phyloP scores from a whole-genome alignment of 2,888 invertebrate genomes.

The Scaptomyza reducta region DNA sequence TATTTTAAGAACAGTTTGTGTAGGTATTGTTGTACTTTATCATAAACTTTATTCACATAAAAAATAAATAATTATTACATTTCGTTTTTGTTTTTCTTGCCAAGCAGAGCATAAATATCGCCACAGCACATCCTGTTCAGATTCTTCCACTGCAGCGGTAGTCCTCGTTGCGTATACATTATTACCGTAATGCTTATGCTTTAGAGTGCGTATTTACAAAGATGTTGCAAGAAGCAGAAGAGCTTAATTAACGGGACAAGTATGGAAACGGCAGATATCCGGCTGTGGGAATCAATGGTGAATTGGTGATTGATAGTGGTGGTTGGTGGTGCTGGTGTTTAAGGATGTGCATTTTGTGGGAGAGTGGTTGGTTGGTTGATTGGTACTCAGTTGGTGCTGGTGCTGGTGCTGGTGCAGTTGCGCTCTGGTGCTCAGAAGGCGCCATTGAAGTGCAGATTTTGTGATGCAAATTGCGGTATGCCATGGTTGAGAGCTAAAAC shows the following conservation, averaged over 20 bases:
- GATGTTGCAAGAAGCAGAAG: conserved; percentile 61
- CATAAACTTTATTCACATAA: conserved; percentile 76
- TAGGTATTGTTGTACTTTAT: conserved; percentile 62
- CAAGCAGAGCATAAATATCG: conserved; percentile 33
- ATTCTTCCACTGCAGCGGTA: conserved; percentile 18
- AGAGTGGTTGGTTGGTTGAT: conserved; percentile 35
- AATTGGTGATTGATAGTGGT: conserved; percentile 26
- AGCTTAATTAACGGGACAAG: conserved; percentile 57
- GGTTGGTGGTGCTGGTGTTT: conserved; percentile 25
- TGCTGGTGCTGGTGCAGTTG: conserved; percentile 48
- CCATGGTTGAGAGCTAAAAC: conserved; percentile 92
- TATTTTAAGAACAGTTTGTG: conserved; percentile 1
- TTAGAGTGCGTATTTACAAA: conserved; percentile 74
- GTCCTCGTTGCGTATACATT: conserved; percentile 38
- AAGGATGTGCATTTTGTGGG: conserved; percentile 52
- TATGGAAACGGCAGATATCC: conserved; percentile 40
- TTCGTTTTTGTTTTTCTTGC: conserved; percentile 32
- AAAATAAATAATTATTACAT: conserved; percentile 78
- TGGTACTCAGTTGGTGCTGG: conserved; percentile 42
- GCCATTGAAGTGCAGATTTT: conserved; percentile 80
- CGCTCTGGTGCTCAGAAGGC: conserved; percentile 70
- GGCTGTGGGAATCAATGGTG: conserved; percentile 18
- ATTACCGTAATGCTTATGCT: conserved; percentile 61
- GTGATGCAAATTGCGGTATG: conserved; percentile 84
- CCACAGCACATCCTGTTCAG: conserved; percentile 16